A percentile compares a stretch with the other conserved stretches of the same genome.
Evolutionary conservation across 2,113 vertebrate species (phyloP).

Genomic region (Spilogale gracilis): DNA sequence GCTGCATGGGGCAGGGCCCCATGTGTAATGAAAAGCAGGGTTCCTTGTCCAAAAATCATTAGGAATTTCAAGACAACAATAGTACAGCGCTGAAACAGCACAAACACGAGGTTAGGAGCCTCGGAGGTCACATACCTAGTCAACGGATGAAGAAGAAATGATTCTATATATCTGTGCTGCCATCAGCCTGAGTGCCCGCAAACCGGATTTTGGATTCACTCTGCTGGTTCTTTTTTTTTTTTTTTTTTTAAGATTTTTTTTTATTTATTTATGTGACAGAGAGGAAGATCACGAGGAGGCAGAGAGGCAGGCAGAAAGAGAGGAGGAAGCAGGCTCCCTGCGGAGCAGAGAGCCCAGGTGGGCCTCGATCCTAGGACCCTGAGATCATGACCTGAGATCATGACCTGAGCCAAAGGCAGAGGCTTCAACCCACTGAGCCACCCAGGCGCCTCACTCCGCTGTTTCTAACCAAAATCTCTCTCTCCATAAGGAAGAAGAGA

Average conservation of each 20-base stretch:
- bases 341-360: too few species aligned
- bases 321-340: too few species aligned
- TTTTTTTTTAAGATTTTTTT: too few species aligned
- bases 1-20: background rate
- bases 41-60: background rate
- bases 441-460: too few species aligned
- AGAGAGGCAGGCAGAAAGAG: too few species aligned
- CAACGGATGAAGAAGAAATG: background rate
- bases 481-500: background rate
- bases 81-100: background rate
- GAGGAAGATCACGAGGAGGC: too few species aligned
- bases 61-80: conserved; percentile 2
- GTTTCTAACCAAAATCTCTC: background rate
- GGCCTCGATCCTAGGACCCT: too few species aligned
- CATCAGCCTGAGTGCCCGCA: background rate
- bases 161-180: background rate
- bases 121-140: background rate
- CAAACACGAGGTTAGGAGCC: background rate
- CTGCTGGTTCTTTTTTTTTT: background rate
- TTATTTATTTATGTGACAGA: too few species aligned
- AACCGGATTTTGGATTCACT: background rate
- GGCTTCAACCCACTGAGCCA: too few species aligned
- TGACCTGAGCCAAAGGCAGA: too few species aligned
- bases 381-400: too few species aligned
- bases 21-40: background rate